These are phyloP conservation scores for Formicarius rufipectus DNA, from an alignment of 2,113 vertebrate species.

Conservation along the genomic window DNA sequence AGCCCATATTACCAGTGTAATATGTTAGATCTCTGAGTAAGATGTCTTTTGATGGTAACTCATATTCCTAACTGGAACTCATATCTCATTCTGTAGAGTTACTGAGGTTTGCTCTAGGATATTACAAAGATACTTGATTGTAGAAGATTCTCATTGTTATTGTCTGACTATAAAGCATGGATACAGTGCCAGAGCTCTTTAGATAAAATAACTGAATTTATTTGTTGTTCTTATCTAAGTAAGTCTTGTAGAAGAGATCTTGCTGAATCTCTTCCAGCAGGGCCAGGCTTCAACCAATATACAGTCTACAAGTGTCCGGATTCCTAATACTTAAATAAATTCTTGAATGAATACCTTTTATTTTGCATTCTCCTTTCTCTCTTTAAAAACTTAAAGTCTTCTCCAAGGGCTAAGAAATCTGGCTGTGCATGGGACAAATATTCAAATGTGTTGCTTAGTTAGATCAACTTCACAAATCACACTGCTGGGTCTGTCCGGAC, in stretches of 20 bases:
- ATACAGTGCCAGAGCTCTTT: background rate
- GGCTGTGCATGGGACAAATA: background rate
- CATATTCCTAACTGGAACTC: background rate
- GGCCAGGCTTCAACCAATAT: background rate
- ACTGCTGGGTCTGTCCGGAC: background rate
- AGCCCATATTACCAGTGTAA: rapidly evolving
- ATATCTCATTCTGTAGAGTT: background rate
- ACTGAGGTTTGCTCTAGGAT: background rate
- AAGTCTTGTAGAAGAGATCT: background rate
- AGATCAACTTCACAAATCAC: background rate
- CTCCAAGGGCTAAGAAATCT: background rate
- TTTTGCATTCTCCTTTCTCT: background rate
- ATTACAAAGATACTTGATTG: background rate
- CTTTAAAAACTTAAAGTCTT: background rate
- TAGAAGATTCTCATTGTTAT: background rate
- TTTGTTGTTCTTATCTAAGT: background rate
- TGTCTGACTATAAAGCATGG: background rate
- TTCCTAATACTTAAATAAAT: background rate
- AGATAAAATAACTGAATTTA: background rate
- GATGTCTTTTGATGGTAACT: background rate
- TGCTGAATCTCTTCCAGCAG: background rate
- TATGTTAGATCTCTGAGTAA: background rate
- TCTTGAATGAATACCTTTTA: background rate
- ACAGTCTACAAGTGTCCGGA: background rate
- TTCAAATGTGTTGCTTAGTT: background rate